phyloP scores from a whole-genome alignment of 2,888 invertebrate species.

The Andrena fulva region DNA sequence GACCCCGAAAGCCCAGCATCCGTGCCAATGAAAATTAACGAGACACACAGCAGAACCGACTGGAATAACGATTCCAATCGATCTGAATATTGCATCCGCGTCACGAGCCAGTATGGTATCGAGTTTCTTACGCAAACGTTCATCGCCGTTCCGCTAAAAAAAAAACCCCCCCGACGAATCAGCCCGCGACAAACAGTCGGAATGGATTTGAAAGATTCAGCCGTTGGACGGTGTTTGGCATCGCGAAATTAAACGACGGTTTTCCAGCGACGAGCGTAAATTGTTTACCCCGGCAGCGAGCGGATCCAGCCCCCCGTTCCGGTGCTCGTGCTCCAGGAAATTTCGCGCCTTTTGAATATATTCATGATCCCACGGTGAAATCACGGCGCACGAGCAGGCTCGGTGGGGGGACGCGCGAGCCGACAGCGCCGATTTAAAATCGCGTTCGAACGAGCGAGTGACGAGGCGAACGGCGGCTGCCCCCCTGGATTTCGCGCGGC shows the following conservation, averaged over 20 bases:
- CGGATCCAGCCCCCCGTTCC: background rate
- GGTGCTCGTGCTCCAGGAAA: conserved; percentile 55
- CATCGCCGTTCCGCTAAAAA: conserved; percentile 17
- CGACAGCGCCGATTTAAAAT: conserved; percentile 69
- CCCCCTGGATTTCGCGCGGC: conserved; percentile 59
- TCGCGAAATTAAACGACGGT: conserved; percentile 62
- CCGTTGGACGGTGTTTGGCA: background rate
- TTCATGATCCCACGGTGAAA: conserved; percentile 74
- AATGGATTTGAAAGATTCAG: conserved; percentile 43
- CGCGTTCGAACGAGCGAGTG: conserved; percentile 61
- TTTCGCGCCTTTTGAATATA: conserved; percentile 76
- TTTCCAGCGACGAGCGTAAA: conserved; percentile 60
- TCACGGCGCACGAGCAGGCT: conserved; percentile 49
- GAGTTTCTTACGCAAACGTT: conserved; percentile 24
- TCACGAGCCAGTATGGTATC: background rate
- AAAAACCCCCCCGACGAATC: background rate
- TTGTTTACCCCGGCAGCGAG: conserved; percentile 63
- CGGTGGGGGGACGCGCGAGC: conserved; percentile 19
- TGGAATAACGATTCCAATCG: conserved; percentile 18
- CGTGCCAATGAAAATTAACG: conserved; percentile 16
- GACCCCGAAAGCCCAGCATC: background rate
- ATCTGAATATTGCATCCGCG: conserved; percentile 24
- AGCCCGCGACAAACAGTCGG: conserved; percentile 4
- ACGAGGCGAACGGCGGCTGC: conserved; percentile 52
- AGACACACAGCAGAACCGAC: background rate